phyloP scores from a whole-genome alignment of 2,888 invertebrate genomes.

The Zhuqinia jingwanae region DNA sequence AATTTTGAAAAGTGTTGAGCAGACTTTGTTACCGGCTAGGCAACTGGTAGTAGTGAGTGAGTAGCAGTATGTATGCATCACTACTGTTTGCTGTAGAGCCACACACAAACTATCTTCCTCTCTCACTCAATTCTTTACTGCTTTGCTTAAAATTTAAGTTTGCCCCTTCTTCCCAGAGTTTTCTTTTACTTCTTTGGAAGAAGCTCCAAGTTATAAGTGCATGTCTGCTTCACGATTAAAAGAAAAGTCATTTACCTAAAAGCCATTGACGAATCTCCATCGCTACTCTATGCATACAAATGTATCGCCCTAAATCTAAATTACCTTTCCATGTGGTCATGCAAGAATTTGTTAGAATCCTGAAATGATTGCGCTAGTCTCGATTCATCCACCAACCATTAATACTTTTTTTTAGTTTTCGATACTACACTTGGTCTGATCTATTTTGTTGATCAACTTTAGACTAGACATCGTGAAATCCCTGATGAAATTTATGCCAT shows the following conservation, averaged over 20 bases:
- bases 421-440: not conserved
- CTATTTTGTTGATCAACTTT: not conserved
- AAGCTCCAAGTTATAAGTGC: not conserved
- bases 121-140: not conserved
- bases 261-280: slow-evolving; percentile 32
- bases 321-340: not conserved
- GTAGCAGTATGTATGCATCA: no score
- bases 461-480: not conserved
- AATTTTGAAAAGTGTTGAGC: not conserved
- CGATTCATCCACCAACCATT: not conserved
- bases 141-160: slow-evolving; percentile 14
- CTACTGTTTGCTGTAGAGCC: no score
- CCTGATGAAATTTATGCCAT: not conserved
- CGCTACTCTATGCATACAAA: no score
- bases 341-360: not conserved
- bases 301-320: no score
- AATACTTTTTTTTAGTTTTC: not conserved
- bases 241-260: slow-evolving; percentile 34
- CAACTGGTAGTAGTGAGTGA: not conserved
- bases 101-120: not conserved
- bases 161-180: slow-evolving; percentile 15
- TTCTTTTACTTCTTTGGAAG: no score
- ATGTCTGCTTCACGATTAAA: slow-evolving; percentile 42
- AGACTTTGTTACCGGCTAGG: not conserved
- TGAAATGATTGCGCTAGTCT: not conserved